A percentile compares a stretch with the other conserved stretches of the same genome.
These are phyloP conservation scores for Argyresthia goedartella DNA, from an alignment of 2,888 invertebrate species.

Conservation along the genomic window DNA sequence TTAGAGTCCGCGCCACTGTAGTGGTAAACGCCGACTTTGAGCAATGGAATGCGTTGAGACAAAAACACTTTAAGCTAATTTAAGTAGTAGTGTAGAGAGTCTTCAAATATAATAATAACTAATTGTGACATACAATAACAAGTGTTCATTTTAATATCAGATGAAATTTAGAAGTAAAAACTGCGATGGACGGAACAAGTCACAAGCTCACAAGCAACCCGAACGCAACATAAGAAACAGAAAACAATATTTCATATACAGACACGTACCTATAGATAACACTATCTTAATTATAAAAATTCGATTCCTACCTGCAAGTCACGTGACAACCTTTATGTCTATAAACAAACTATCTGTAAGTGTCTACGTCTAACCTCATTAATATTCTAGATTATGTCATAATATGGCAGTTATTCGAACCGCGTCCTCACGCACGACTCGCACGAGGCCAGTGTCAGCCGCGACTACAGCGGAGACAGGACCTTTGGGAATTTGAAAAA, in stretches of 20 bases:
- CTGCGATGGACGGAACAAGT: conserved; percentile 27
- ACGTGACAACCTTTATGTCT: conserved; percentile 36
- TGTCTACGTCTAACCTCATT: conserved; percentile 55
- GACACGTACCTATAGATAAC: conserved; percentile 34
- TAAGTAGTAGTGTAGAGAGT: too few species aligned
- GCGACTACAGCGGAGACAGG: conserved; percentile 31
- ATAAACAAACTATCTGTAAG: conserved; percentile 48
- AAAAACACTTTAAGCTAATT: too few species aligned
- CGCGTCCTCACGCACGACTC: conserved; percentile 56
- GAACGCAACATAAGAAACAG: conserved; percentile 33
- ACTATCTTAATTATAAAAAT: conserved; percentile 45
- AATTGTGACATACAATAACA: conserved; percentile 55
- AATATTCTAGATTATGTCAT: conserved; percentile 62
- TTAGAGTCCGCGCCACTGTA: conserved; percentile 41
- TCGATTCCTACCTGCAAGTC: conserved; percentile 58
- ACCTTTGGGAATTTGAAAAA: conserved; percentile 52
- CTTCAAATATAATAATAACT: too few species aligned
- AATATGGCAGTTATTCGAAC: conserved; percentile 70
- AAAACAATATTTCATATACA: conserved; percentile 31
- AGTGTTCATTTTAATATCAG: conserved; percentile 42
- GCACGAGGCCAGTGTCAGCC: conserved; percentile 38
- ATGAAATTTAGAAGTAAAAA: conserved; percentile 23
- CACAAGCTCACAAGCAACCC: too few species aligned
- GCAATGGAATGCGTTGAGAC: conserved; percentile 50
- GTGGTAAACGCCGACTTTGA: conserved; percentile 51